Percentiles rank a stretch among this genome's conserved stretches.
These are phyloP conservation scores for Adelognathus sp. DNA, from an alignment of 2,888 invertebrate genomes.

Conservation along the genomic window DNA sequence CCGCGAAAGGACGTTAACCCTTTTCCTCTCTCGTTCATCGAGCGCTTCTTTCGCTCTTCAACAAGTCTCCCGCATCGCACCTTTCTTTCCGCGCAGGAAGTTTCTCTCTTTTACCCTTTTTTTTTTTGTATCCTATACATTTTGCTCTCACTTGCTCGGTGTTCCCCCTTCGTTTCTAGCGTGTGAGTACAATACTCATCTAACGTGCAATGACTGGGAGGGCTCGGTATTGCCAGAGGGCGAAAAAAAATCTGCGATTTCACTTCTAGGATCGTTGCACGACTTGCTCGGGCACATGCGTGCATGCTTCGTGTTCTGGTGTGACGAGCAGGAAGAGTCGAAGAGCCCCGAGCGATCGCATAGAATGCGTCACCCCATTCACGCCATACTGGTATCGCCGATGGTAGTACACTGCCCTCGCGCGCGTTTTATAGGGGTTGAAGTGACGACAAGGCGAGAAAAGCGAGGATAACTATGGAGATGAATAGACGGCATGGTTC, in stretches of 20 bases:
- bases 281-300: not conserved
- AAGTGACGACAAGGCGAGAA: not conserved
- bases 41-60: conserved; percentile 28
- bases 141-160: conserved; percentile 41
- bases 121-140: conserved; percentile 36
- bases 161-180: conserved; percentile 2
- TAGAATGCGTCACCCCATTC: not conserved
- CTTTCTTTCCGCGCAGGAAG: conserved; percentile 64
- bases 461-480: not conserved
- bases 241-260: not conserved
- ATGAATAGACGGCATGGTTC: not conserved
- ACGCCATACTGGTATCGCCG: too few species aligned
- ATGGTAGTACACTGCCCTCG: too few species aligned
- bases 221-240: not conserved
- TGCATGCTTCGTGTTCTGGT: not conserved
- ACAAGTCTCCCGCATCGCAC: conserved; percentile 61
- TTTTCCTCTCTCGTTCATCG: conserved; percentile 65
- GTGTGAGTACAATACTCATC: not conserved
- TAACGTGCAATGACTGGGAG: not conserved
- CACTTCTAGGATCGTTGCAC: not conserved
- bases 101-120: conserved; percentile 38
- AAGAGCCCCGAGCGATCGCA: not conserved
- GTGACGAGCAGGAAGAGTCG: not conserved
- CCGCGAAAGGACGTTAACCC: conserved; percentile 75
- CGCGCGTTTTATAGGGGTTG: not conserved